Conservation (phyloP, 2,797 vertebrate species). For the Onychomys leucogaster region DNA sequence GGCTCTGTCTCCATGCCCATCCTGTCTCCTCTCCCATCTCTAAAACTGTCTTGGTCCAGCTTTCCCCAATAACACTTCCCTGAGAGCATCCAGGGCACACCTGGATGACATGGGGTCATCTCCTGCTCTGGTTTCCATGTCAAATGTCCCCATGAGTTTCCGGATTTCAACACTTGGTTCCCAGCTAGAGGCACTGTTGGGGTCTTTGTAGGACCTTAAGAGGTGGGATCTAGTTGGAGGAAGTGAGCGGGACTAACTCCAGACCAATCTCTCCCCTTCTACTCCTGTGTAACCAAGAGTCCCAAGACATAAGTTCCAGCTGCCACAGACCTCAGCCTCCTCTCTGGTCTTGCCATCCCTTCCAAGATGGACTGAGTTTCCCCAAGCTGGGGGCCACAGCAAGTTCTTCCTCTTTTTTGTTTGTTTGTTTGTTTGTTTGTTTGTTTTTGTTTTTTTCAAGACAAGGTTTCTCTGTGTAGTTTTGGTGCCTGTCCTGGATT, state of each 20-base stretch:
- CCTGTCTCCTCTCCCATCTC: background rate
- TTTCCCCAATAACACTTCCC: background rate
- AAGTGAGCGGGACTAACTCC: background rate
- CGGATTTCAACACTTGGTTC: background rate
- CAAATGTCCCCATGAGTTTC: background rate
- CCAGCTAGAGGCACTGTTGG: too few species aligned
- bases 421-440: too few species aligned
- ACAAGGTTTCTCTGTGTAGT: too few species aligned
- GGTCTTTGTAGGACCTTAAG: background rate
- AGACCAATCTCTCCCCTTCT: background rate
- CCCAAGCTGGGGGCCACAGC: background rate
- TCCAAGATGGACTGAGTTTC: background rate
- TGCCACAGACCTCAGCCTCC: background rate
- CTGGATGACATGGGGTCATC: background rate
- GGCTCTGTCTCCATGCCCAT: background rate
- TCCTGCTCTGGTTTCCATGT: background rate
- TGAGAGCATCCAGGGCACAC: background rate
- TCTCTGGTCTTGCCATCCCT: background rate
- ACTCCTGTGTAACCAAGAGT: background rate
- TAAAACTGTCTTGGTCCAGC: background rate
- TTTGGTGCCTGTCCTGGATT: too few species aligned
- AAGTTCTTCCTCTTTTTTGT: too few species aligned
- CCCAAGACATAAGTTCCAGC: background rate
- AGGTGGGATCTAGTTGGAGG: background rate
- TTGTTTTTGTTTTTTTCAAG: too few species aligned